Conservation (phyloP, 2,888 invertebrate genomes). For the Drosophila pseudotakahashii region DNA sequence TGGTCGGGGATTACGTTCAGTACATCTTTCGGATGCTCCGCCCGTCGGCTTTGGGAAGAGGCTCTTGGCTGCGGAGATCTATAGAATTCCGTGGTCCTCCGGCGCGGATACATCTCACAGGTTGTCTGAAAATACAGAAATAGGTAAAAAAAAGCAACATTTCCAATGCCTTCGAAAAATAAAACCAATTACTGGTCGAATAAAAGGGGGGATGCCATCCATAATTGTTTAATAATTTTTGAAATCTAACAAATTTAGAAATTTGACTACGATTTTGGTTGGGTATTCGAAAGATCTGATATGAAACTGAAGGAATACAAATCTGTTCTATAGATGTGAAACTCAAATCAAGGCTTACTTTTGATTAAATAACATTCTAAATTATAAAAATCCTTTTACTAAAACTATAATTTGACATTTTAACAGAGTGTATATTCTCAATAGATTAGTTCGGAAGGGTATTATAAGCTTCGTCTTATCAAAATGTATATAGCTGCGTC, state of each 20-base stretch:
- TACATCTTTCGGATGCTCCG: constrained; percentile 10
- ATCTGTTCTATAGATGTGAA: not conserved
- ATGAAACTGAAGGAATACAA: not conserved
- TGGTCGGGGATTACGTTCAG: not conserved
- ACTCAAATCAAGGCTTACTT: not conserved
- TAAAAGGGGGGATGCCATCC: not conserved
- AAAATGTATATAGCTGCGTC: not conserved
- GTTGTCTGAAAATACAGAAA: not conserved
- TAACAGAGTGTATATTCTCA: too few species aligned
- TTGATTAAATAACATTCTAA: not conserved
- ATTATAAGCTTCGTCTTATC: not conserved
- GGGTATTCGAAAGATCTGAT: not conserved
- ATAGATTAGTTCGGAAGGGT: not conserved
- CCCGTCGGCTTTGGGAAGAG: constrained; percentile 2
- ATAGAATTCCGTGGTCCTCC: constrained; percentile 9
- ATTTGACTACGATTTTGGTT: not conserved
- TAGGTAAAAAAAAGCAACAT: too few species aligned
- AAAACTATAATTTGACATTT: too few species aligned
- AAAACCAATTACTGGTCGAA: not conserved
- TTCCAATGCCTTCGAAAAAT: too few species aligned
- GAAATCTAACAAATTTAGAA: not conserved
- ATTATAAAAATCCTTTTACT: too few species aligned
- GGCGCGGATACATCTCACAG: constrained; percentile 19
- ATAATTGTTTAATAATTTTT: not conserved
- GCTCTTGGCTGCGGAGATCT: not conserved